These are phyloP conservation scores for Dolomedes plantarius DNA, from an alignment of 2,888 invertebrate genomes.

Conservation along the genomic window DNA sequence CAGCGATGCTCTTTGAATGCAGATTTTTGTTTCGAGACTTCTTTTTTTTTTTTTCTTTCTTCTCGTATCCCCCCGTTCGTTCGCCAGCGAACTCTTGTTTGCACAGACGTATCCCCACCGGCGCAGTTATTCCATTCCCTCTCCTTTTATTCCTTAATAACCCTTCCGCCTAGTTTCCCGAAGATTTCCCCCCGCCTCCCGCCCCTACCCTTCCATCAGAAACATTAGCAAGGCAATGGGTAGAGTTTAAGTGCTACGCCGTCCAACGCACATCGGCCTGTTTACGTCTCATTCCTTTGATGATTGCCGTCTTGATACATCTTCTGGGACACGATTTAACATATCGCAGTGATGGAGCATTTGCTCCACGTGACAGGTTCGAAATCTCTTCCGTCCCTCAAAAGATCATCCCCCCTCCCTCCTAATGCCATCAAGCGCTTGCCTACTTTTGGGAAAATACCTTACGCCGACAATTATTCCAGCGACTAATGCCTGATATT, in stretches of 20 bases:
- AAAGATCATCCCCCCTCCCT: not conserved
- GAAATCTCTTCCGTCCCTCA: not conserved
- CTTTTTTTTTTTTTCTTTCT: not conserved
- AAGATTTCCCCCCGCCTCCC: not conserved
- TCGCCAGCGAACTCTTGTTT: not conserved
- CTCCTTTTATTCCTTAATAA: conserved; percentile 59
- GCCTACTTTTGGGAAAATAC: conserved; percentile 20
- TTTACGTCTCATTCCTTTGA: conserved; percentile 54
- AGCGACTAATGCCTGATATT: conserved; percentile 7
- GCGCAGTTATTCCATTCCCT: conserved; percentile 21
- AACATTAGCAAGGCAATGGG: conserved; percentile 53
- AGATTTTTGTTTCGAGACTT: not conserved
- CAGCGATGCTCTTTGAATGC: conserved; percentile 58
- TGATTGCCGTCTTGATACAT: conserved; percentile 46
- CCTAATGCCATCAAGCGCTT: conserved; percentile 5
- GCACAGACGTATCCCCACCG: not conserved
- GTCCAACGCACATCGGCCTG: conserved; percentile 21
- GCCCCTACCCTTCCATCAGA: conserved; percentile 10
- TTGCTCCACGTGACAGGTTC: conserved; percentile 24
- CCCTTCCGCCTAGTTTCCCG: not conserved
- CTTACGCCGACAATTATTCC: conserved; percentile 50
- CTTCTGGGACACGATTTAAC: conserved; percentile 53
- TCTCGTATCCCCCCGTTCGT: too few relatives aligned
- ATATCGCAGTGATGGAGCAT: conserved; percentile 31
- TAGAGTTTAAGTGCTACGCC: conserved; percentile 44